Evolutionary conservation across 2,113 vertebrate genomes (phyloP), one percentile per base, ranked within the genome.

Genomic region (Columbina picui): DNA sequence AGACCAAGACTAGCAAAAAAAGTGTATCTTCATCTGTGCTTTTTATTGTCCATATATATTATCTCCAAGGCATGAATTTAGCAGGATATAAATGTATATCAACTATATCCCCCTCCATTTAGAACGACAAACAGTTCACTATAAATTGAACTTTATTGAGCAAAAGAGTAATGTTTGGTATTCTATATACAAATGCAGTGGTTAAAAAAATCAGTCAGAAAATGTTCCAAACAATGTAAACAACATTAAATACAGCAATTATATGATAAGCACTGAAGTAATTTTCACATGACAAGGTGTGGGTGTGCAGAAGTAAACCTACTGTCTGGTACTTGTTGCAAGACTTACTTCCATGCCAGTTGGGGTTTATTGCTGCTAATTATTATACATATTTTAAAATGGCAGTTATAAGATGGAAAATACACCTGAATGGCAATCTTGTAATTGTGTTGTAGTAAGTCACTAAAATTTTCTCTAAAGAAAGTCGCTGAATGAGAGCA

Each of bases 351-450:
- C 85, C 83, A n/a, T 95, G 80, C 61, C 93, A 97, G 88, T 97
- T 94, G 96, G 84, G 38, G 23, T 89, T 97, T 92, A 96, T 91
- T 97, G 83, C 77, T 96, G 67, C 39, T 97, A 95, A 95, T 96
- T 97, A 97, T 96, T 95, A 97, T 96, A 96, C 63, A 43, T 32
- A 94, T 95, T 97, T 97, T 83, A 50, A 97, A 97, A 97, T 83
- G 78, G 55, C 78, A 92, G 84, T 95, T 97, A 90, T 89, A 92
- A 92, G 73, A 97, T 91, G 36, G 71, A 77, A 93, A 93, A 92
- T 63, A 92, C 50, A 96, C 73, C 71, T 95, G 92, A 95, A 94
- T 73, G 65, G 39, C 49, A 78, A 18, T 86, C 53, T 84, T 77
- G 25, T 89, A 93, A 93, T 79, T 94, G 22, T 68, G 53, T 63